Percentiles rank a stretch among this genome's conserved stretches.
Evolutionary conservation across 2,888 invertebrate species (phyloP).

Genomic region (Lymantria monacha): DNA sequence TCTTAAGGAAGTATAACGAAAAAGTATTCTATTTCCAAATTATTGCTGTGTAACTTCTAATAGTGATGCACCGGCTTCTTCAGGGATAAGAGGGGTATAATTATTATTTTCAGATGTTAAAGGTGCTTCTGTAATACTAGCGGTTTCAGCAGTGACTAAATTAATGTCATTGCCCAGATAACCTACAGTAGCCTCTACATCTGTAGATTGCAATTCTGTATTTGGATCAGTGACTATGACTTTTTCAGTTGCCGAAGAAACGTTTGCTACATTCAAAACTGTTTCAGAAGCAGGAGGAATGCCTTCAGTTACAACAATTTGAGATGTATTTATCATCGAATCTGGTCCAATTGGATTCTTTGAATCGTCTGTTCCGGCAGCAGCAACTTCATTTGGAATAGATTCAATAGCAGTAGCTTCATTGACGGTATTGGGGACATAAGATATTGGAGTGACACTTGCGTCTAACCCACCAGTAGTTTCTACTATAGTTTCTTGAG

Average conservation of each 20-base stretch:
- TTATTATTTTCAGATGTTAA: slow-evolving; percentile 3
- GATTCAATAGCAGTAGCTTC: neutral
- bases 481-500: neutral
- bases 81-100: slow-evolving; percentile 13
- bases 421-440: neutral
- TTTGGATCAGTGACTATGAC: neutral
- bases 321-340: neutral
- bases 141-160: neutral
- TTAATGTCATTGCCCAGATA: neutral
- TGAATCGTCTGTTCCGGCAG: neutral
- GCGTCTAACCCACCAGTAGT: neutral
- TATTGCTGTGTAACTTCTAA: slow-evolving; percentile 53
- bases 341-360: neutral
- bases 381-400: neutral
- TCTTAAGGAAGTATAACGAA: neutral
- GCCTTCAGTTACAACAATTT: neutral
- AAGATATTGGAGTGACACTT: neutral
- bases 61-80: slow-evolving; percentile 57
- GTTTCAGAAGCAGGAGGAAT: neutral
- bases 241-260: neutral
- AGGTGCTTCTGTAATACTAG: slow-evolving; percentile 10
- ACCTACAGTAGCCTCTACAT: slow-evolving; percentile 2
- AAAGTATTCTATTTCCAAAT: slow-evolving; percentile 4
- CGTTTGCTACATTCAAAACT: neutral
- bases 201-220: neutral